Evolutionary conservation across 1,140 invertebrate genomes (phyloP), one percentile per base, ranked within the genome.

Genomic region (Drosophila kurseongensis): DNA sequence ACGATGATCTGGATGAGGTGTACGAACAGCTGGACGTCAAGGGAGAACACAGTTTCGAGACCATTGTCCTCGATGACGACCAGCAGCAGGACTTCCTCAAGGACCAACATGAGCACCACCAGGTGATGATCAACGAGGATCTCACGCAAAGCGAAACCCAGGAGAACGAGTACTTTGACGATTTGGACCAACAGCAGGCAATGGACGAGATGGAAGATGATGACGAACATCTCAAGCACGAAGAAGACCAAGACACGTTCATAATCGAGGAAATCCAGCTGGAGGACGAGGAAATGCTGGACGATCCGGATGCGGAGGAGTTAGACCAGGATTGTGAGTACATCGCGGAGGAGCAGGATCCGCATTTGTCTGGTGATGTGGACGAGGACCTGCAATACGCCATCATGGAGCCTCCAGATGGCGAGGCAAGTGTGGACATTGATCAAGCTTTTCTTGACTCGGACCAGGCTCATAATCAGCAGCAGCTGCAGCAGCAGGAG

Each of bases 261-360:
- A 91, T 91, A 41, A 91, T 91, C 13, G 91, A 92, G 44, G 91
- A 91, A 32, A 92, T 92, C 5, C 91, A 92, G 50, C 69, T 90
- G 29, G 91, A 92, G 42, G 91, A 83, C 0, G 91, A 90, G 8
- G 91, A 92, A 7, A 67, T 91, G 63, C 76, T 91, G 7, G 90
- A 91, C 16, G 90, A 91, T 36, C 85, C 73, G 12, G 85, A 80
- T 3, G 60, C 44, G 3, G 80, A 78, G 16, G 81, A 78, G 2
- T 80, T 91, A 50, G 84, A 71, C 14, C 61, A 62, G 27, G 84
- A 91, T 14, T 81, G 77, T 32, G 89, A 91, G 23, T 91, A 90
- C 42, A 81, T 90, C 41, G 69, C 78, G 4, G 85, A 85, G 14
- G 85, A 90, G 1, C 73, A 86, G 16, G 78, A 91, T 32, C 90